Base-by-base conservation (phyloP, 1,140 invertebrate species). In the Macrosteles quadrilineatus region DNA sequence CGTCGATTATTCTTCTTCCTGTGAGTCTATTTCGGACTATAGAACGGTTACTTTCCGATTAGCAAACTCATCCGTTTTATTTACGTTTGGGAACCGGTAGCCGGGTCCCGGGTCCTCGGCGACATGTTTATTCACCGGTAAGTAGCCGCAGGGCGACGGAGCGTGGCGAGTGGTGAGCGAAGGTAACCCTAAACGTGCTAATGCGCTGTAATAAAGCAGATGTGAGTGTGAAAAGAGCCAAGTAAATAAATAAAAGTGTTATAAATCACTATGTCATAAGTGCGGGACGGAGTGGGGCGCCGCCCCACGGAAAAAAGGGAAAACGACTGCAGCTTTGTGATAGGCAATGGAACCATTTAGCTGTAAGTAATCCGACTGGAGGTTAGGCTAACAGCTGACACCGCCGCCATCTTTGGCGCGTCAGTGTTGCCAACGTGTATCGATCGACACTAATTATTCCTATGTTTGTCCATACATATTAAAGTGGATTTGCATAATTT, bases 221-320 rank as follows among this genome's bases (percentile, higher is more conserved):
- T 59, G 55, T n/a, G 55, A 59, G 55, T 59, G 55, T 59, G 55
- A 59, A 59, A 59, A 59, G 55, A 59, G 55, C 55, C 2, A 59
- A 59, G 55, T 59, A 59, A 59, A 59, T 59, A 59, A 59, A 59
- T 59, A 59, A 59, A 59, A 59, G 55, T 59, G 55, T 59, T 59
- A 59, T 59, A 59, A 59, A 59, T 59, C 55, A 59, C 55, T 59
- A 59, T 59, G 55, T 59, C 55, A 59, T 59, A 59, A 59, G 55
- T 59, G 55, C 23, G 47, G 55, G 12, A 2, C 55, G 14, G 55
- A 59, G 55, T 59, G 55, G 55, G 55, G 55, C 55, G 55, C 12
- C 55, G 55, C 55, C 55, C 55, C 25, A 27, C 21, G 2, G 55
- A 25, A 59, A 59, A 59, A 59, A 59, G 27, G 55, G 55, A 25